Conservation (phyloP, 2,113 vertebrate genomes). For the Phyllopteryx taeniolatus region DNA sequence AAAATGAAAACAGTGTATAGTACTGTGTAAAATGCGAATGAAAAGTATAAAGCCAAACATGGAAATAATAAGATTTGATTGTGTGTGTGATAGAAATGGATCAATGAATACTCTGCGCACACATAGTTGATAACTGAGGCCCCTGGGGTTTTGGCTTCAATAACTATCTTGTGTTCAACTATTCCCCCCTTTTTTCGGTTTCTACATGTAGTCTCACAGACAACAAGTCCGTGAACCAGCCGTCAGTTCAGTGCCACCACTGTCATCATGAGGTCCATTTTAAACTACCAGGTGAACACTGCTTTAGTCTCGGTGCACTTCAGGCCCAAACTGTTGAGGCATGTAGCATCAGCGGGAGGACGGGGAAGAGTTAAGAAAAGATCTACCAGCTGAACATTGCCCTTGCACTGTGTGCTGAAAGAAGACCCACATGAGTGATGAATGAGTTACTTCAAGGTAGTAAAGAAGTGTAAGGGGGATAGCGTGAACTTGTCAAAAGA, state of each 20-base stretch:
- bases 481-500: conserved; percentile 48
- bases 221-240: conserved; percentile 1
- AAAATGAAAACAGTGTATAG: background rate
- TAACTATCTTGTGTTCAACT: conserved; percentile 10
- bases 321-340: conserved; percentile 51
- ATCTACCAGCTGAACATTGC: conserved; percentile 38
- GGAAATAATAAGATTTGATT: background rate
- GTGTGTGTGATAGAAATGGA: background rate
- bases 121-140: conserved; percentile 38
- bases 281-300: conserved; percentile 14
- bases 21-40: background rate
- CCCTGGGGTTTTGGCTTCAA: conserved; percentile 48
- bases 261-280: conserved; percentile 41
- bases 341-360: conserved; percentile 31
- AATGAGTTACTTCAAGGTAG: conserved; percentile 34
- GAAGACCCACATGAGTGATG: conserved; percentile 34
- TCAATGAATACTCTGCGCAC: background rate
- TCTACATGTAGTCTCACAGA: conserved; percentile 19
- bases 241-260: conserved; percentile 12
- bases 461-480: conserved; percentile 26
- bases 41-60: background rate
- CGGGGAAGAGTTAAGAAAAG: conserved; percentile 27
- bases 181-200: conserved; percentile 16
- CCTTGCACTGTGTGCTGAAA: conserved; percentile 37
- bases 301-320: conserved; percentile 56